Conservation (phyloP, 2,888 invertebrate genomes). For the Caenorhabditis panamensis region DNA sequence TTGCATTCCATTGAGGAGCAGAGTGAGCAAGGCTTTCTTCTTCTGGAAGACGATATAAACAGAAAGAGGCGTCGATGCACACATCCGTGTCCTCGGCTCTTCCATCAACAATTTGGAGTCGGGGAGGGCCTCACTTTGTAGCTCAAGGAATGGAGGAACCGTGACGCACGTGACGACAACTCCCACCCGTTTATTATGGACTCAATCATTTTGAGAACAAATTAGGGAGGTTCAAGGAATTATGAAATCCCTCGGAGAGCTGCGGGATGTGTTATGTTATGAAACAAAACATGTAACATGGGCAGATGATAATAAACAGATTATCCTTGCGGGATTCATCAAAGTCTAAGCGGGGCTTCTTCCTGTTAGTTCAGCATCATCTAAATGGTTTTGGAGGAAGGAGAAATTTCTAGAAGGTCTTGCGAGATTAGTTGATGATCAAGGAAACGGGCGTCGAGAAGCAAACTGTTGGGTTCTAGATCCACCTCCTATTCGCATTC, state of each 20-base stretch:
- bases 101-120: slow-evolving; percentile 32
- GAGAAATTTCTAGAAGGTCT: too few relatives aligned
- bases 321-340: neutral
- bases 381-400: too few relatives aligned
- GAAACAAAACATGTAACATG: neutral
- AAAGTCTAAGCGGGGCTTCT: neutral
- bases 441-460: too few relatives aligned
- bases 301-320: slow-evolving; percentile 2
- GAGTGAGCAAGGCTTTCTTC: slow-evolving; percentile 18
- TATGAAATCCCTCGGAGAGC: slow-evolving; percentile 25
- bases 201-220: neutral
- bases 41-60: slow-evolving; percentile 52
- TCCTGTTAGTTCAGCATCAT: too few relatives aligned
- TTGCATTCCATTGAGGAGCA: slow-evolving; percentile 48
- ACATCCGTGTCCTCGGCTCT: slow-evolving; percentile 29
- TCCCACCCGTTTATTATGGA: slow-evolving; percentile 9
- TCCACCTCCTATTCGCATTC: too few relatives aligned
- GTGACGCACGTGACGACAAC: slow-evolving; percentile 8
- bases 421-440: too few relatives aligned
- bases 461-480: too few relatives aligned
- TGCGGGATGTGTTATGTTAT: neutral
- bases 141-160: neutral
- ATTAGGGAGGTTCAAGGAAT: slow-evolving; percentile 8
- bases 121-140: slow-evolving; percentile 1
- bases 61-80: slow-evolving; percentile 32